Conservation (phyloP, 1,140 invertebrate genomes). For the Coelopa frigida region DNA sequence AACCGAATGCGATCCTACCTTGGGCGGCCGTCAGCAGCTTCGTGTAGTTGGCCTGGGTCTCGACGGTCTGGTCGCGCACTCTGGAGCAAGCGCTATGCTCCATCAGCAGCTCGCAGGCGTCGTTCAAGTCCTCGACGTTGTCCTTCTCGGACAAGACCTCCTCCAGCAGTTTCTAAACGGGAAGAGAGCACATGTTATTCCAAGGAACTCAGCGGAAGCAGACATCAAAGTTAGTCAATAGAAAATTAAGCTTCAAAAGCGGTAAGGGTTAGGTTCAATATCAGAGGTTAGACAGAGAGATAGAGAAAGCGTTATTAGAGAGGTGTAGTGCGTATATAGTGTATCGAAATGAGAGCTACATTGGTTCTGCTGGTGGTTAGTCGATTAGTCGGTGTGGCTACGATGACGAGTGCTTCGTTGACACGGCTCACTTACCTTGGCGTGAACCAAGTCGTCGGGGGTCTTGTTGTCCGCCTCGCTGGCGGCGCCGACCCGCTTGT, state of each 20-base stretch:
- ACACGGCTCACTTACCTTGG: slow-evolving; percentile 63
- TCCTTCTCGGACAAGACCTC: slow-evolving; percentile 72
- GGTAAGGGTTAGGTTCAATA: too few species aligned
- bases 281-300: background rate
- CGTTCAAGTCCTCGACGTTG: slow-evolving; percentile 73
- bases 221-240: background rate
- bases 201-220: background rate
- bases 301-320: background rate
- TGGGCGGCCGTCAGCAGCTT: slow-evolving; percentile 68
- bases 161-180: slow-evolving; percentile 57
- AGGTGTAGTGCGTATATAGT: background rate
- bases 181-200: slow-evolving; percentile 11
- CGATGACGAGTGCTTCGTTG: too few species aligned
- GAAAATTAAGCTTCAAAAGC: background rate
- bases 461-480: slow-evolving; percentile 71
- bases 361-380: too few species aligned
- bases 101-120: slow-evolving; percentile 78
- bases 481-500: slow-evolving; percentile 57
- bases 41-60: slow-evolving; percentile 73
- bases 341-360: too few species aligned
- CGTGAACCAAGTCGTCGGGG: slow-evolving; percentile 68
- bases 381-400: too few species aligned
- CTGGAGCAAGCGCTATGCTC: slow-evolving; percentile 74
- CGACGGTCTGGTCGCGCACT: slow-evolving; percentile 78
- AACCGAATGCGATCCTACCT: slow-evolving; percentile 25